Evolutionary conservation across 2,797 vertebrate genomes (phyloP).

Genomic region (Anguilla anguilla): DNA sequence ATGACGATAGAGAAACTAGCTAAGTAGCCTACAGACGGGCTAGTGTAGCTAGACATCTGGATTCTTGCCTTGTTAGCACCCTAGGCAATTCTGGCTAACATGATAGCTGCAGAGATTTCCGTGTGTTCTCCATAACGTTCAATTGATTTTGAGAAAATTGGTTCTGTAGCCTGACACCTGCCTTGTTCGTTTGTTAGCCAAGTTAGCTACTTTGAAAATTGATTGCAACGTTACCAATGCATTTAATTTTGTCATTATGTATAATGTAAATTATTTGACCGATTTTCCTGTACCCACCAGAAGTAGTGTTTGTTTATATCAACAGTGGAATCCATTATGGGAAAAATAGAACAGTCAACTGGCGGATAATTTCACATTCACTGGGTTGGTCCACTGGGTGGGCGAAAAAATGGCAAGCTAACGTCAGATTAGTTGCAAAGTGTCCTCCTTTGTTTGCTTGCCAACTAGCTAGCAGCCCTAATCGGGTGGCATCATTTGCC

Average conservation of each 20-base stretch:
- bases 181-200: neutral
- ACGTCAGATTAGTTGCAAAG: neutral
- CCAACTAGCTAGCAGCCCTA: neutral
- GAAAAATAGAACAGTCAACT: neutral
- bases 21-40: neutral
- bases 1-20: neutral
- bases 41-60: neutral
- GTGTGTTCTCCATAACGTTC: neutral
- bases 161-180: neutral
- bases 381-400: neutral
- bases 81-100: neutral
- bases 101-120: neutral
- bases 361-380: neutral
- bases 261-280: too few relatives aligned
- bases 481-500: neutral
- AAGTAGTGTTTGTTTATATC: neutral
- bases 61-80: neutral
- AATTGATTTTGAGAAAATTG: neutral
- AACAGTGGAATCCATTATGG: neutral
- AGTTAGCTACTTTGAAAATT: neutral
- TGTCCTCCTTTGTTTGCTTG: neutral
- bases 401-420: neutral
- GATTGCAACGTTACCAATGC: neutral
- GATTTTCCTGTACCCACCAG: neutral
- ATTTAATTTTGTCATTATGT: neutral